Evolutionary conservation across 2,113 vertebrate species (phyloP).

Genomic region (Neotoma lepida): DNA sequence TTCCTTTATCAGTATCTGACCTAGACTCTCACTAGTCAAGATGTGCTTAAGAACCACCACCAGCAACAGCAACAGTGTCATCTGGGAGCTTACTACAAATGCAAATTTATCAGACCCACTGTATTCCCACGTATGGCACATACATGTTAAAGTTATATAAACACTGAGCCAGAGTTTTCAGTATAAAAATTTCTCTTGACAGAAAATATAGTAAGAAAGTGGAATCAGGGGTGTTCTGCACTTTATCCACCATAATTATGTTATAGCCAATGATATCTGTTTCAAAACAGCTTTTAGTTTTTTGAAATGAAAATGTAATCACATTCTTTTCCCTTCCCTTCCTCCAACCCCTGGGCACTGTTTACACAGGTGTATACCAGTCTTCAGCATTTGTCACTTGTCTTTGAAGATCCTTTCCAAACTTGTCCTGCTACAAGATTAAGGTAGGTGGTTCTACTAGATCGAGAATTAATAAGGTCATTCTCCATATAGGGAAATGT

Average conservation of each 20-base stretch:
- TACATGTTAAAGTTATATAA: neutral
- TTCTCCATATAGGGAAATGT: neutral
- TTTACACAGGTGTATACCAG: neutral
- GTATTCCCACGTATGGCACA: neutral
- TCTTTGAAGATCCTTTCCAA: neutral
- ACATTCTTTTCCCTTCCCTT: neutral
- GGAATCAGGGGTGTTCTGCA: neutral
- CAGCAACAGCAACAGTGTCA: neutral
- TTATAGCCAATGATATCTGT: neutral
- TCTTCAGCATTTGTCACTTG: neutral
- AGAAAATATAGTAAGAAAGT: conserved; percentile 21
- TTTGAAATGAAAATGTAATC: neutral
- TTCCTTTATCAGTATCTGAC: neutral
- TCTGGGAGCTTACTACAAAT: conserved; percentile 6
- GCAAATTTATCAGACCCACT: neutral
- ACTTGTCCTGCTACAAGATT: neutral
- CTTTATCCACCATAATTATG: neutral
- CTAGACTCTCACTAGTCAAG: neutral
- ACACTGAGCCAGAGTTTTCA: neutral
- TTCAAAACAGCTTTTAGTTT: neutral
- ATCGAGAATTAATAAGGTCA: neutral
- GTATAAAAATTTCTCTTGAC: conserved; percentile 20
- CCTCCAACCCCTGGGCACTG: neutral
- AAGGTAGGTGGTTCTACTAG: neutral
- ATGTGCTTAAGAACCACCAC: neutral